A percentile compares a stretch with the other conserved stretches of the same genome.
These are phyloP conservation scores for Volucella bombylans DNA, from an alignment of 2,888 invertebrate genomes.

Conservation along the genomic window DNA sequence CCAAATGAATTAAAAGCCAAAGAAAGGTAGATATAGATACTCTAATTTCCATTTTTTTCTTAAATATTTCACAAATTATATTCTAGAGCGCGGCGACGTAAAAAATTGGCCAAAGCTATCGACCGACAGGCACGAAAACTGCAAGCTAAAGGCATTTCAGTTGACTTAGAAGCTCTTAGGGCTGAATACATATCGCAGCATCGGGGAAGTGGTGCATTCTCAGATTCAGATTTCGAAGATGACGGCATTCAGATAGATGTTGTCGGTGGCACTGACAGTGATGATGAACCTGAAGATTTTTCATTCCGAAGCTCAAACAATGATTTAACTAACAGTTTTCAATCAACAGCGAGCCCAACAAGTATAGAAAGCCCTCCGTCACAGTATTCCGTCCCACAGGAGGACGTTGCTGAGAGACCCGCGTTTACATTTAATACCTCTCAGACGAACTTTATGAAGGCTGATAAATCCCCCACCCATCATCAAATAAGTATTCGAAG, in stretches of 20 bases:
- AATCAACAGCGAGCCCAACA: conserved; percentile 76
- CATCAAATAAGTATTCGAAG: conserved; percentile 85
- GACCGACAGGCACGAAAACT: conserved; percentile 96
- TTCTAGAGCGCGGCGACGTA: conserved; percentile 90
- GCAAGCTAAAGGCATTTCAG: conserved; percentile 94
- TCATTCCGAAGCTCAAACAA: conserved; percentile 81
- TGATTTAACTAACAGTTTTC: conserved; percentile 76
- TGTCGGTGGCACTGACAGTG: conserved; percentile 90
- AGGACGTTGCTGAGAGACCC: conserved; percentile 77
- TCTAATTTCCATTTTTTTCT: background rate
- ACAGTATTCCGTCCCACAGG: conserved; percentile 80
- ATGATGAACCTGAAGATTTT: conserved; percentile 85
- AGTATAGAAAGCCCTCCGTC: conserved; percentile 76
- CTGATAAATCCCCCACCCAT: conserved; percentile 72
- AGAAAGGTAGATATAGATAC: conserved; percentile 85
- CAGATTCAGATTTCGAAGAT: conserved; percentile 86
- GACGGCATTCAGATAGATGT: conserved; percentile 92
- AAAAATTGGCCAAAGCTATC: conserved; percentile 95
- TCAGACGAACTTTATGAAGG: conserved; percentile 54
- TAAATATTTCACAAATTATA: background rate
- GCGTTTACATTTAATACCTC: conserved; percentile 56
- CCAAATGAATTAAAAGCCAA: conserved; percentile 93
- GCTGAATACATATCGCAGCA: conserved; percentile 93
- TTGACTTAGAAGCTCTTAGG: conserved; percentile 92
- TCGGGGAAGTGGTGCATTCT: conserved; percentile 84